Evolutionary conservation across 2,888 invertebrate genomes (phyloP).

Genomic region (Uropetala carovei): DNA sequence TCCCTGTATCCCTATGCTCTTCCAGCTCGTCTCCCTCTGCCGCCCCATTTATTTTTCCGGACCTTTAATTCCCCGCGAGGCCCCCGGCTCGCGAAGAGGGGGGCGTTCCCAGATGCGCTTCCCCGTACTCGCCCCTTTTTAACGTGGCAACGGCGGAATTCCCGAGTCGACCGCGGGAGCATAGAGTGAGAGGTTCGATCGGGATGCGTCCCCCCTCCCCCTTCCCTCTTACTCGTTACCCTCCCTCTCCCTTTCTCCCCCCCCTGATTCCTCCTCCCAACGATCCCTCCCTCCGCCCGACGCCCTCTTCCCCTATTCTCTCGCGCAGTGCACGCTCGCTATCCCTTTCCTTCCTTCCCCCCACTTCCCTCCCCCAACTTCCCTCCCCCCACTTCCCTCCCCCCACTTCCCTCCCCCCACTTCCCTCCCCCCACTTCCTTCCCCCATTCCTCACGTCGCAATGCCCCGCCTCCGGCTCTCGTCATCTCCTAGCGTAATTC

Average conservation of each 20-base stretch:
- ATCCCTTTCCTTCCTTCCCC: neutral
- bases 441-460: neutral
- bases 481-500: too few relatives aligned
- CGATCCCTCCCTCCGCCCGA: neutral
- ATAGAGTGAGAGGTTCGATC: neutral
- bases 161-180: neutral
- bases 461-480: too few relatives aligned
- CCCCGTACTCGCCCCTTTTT: slow-evolving; percentile 21
- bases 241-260: neutral
- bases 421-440: neutral
- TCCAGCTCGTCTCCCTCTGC: neutral
- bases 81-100: neutral
- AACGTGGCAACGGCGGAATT: slow-evolving; percentile 17
- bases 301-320: neutral
- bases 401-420: too few relatives aligned
- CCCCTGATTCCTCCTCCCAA: neutral
- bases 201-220: neutral
- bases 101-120: neutral
- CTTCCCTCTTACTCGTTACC: neutral
- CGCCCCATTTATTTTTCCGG: neutral
- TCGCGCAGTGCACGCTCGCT: neutral
- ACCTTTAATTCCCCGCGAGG: too few relatives aligned
- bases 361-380: too few relatives aligned
- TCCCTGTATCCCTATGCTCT: neutral
- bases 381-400: neutral